Evolutionary conservation across 2,113 vertebrate species (phyloP).

Genomic region (Mormyrus iriodes): DNA sequence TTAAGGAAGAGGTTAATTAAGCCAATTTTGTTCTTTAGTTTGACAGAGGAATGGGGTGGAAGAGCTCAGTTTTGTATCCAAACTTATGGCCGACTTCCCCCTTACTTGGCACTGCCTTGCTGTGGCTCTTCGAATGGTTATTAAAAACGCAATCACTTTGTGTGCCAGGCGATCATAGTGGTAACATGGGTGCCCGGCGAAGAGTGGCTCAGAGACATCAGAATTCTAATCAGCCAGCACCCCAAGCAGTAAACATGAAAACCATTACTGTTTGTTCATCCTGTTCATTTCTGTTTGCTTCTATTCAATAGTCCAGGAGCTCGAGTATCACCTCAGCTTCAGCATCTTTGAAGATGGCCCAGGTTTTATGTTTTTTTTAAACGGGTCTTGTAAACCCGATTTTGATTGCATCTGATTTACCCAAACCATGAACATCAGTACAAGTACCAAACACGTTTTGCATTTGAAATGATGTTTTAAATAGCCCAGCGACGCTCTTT

Average conservation of each 20-base stretch:
- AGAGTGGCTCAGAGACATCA: not conserved
- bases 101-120: not conserved
- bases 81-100: not conserved
- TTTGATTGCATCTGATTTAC: not conserved
- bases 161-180: not conserved
- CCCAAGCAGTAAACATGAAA: not conserved
- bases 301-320: not conserved
- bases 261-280: not conserved
- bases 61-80: not conserved
- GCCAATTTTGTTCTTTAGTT: not conserved
- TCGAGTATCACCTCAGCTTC: not conserved
- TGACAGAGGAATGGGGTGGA: not conserved
- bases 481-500: not conserved
- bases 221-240: not conserved
- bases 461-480: not conserved
- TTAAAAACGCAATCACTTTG: constrained; percentile 13
- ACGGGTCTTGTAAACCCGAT: not conserved
- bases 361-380: not conserved
- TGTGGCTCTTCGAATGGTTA: not conserved
- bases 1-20: not conserved
- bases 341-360: not conserved
- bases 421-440: not conserved
- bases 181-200: not conserved
- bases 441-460: not conserved
- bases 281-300: not conserved